phyloP scores from a whole-genome alignment of 2,888 invertebrate species.

The Serripes groenlandicus region DNA sequence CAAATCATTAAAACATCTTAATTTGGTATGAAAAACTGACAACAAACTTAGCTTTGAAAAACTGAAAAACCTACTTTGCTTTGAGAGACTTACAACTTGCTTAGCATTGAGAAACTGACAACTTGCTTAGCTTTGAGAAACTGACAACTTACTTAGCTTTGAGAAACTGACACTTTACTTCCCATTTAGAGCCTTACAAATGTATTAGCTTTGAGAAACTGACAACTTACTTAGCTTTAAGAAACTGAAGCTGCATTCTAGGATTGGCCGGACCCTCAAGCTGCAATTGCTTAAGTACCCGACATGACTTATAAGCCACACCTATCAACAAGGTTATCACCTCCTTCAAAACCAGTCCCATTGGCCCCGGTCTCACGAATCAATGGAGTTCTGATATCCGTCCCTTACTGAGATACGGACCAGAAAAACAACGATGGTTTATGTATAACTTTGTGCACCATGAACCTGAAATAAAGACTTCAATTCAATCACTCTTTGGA shows the following conservation, averaged over 20 bases:
- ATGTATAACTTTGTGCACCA: slow-evolving; percentile 92
- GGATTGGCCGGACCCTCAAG: slow-evolving; percentile 89
- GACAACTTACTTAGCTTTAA: no score
- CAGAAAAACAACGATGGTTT: slow-evolving; percentile 92
- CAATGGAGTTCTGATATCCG: slow-evolving; percentile 91
- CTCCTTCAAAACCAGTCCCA: slow-evolving; percentile 91
- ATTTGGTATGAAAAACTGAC: no score
- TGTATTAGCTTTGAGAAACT: no score
- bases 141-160: slow-evolving; percentile 90
- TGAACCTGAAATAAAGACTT: no score
- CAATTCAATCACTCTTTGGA: no score
- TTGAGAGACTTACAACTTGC: no score
- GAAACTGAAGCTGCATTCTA: slow-evolving; percentile 90
- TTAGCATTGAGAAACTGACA: no score
- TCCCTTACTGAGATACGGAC: slow-evolving; percentile 91
- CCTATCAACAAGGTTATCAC: slow-evolving; percentile 91
- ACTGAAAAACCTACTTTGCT: no score
- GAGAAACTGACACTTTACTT: no score
- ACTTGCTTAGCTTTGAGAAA: slow-evolving; percentile 90
- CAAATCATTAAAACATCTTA: no score
- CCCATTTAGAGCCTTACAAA: no score
- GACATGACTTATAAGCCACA: slow-evolving; percentile 91
- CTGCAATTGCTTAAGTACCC: slow-evolving; percentile 90
- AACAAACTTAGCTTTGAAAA: no score
- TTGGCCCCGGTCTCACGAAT: slow-evolving; percentile 91